Evolutionary conservation across 2,888 invertebrate genomes (phyloP).

Genomic region (Syritta pipiens): DNA sequence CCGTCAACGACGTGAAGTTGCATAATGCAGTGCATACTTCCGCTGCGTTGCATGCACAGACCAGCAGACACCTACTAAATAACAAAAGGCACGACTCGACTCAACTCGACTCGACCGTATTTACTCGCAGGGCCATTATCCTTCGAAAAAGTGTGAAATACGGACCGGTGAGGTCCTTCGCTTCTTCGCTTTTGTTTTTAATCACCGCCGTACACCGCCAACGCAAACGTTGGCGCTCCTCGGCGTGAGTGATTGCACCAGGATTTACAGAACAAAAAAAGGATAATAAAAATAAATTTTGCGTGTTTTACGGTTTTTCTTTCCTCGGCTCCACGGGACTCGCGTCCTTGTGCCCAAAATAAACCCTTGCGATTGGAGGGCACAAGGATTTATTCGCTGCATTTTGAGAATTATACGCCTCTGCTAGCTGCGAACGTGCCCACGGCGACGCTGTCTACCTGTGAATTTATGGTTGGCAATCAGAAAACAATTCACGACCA

Average conservation of each 20-base stretch:
- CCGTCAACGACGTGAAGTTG: constrained; percentile 32
- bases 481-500: constrained; percentile 44
- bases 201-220: constrained; percentile 28
- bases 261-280: constrained; percentile 19
- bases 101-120: constrained; percentile 39
- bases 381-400: constrained; percentile 40
- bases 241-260: constrained; percentile 6
- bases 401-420: constrained; percentile 39
- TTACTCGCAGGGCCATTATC: constrained; percentile 49
- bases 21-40: constrained; percentile 56
- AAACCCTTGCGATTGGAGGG: constrained; percentile 1
- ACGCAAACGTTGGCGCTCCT: constrained; percentile 28
- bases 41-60: constrained; percentile 11
- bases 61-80: constrained; percentile 36
- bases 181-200: constrained; percentile 43
- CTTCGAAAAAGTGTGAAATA: constrained; percentile 62
- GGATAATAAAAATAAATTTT: constrained; percentile 66
- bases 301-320: constrained; percentile 54
- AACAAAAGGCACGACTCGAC: too few relatives aligned
- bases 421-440: constrained; percentile 7
- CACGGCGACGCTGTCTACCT: constrained; percentile 11
- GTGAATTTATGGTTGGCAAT: constrained; percentile 41
- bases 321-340: too few relatives aligned
- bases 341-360: too few relatives aligned
- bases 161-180: constrained; percentile 19